phyloP scores from a whole-genome alignment of 2,888 invertebrate species.

The Lochmaea crataegi region DNA sequence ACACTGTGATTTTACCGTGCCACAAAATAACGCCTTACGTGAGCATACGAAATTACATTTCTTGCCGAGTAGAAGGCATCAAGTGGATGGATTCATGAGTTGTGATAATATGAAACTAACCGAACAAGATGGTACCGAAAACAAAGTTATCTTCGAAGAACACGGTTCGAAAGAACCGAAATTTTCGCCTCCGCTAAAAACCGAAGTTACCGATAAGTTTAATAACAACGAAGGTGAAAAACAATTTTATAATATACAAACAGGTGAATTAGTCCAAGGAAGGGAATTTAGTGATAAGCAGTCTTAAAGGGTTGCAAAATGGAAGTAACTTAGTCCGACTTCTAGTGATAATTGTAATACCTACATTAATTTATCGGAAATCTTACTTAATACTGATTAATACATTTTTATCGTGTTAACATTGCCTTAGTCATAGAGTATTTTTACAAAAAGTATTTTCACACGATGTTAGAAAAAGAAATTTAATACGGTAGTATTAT shows the following conservation, averaged over 20 bases:
- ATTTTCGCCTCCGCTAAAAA: conserved; percentile 53
- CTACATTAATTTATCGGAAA: conserved; percentile 50
- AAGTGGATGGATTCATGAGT: conserved; percentile 72
- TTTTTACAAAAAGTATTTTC: conserved; percentile 65
- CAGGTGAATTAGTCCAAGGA: conserved; percentile 61
- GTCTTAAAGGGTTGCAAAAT: conserved; percentile 46
- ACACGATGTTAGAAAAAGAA: conserved; percentile 55
- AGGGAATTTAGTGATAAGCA: conserved; percentile 53
- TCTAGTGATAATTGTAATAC: conserved; percentile 58
- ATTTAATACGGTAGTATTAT: conserved; percentile 54
- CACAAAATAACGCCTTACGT: conserved; percentile 78
- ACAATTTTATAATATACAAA: conserved; percentile 62
- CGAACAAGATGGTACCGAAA: conserved; percentile 51
- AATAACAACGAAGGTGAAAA: conserved; percentile 63
- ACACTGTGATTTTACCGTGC: conserved; percentile 85
- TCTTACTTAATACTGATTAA: conserved; percentile 51
- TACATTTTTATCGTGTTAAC: conserved; percentile 54
- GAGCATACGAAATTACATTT: conserved; percentile 88
- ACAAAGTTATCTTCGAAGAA: conserved; percentile 56
- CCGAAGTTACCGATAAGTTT: conserved; percentile 55
- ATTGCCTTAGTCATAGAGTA: conserved; percentile 63
- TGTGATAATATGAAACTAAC: conserved; percentile 71
- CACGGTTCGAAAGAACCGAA: conserved; percentile 49
- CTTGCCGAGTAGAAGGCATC: conserved; percentile 68
- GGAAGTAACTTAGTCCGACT: conserved; percentile 60